A percentile compares a stretch with the other conserved stretches of the same genome.
These are phyloP conservation scores for Pseudomyrmex flavicornis DNA, from an alignment of 1,140 invertebrate species.

Conservation along the genomic window DNA sequence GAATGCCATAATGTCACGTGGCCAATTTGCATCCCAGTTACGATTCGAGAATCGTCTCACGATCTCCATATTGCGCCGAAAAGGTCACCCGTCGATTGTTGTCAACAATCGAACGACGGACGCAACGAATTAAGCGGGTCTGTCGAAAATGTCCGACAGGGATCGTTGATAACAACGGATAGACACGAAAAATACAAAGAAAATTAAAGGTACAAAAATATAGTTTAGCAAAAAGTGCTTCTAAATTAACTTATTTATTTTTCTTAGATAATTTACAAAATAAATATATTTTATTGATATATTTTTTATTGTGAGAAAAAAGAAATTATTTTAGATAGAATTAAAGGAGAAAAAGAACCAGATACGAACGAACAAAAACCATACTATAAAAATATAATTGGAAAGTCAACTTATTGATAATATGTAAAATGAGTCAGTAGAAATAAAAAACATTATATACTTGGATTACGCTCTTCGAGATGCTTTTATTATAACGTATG, in stretches of 20 bases:
- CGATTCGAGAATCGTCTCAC: slow-evolving; percentile 46
- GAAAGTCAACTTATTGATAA: slow-evolving; percentile 5
- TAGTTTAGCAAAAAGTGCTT: neutral
- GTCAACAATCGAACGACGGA: slow-evolving; percentile 35
- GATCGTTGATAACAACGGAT: neutral
- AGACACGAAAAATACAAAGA: neutral
- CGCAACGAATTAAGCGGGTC: slow-evolving; percentile 23
- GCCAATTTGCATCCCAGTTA: slow-evolving; percentile 69
- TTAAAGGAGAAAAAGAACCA: no score
- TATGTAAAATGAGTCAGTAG: neutral
- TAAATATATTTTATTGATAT: no score
- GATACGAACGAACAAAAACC: no score
- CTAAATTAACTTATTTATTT: neutral
- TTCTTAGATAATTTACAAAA: neutral
- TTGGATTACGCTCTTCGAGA: no score
- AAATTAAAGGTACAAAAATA: no score
- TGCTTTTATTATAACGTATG: no score
- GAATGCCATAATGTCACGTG: slow-evolving; percentile 72
- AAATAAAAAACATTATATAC: neutral
- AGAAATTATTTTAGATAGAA: no score
- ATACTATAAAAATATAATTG: neutral
- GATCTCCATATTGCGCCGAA: slow-evolving; percentile 54
- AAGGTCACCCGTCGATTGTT: slow-evolving; percentile 52
- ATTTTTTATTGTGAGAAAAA: no score
- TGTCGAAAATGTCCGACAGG: neutral